These are phyloP conservation scores for Steatornis caripensis DNA, from an alignment of 2,113 vertebrate genomes.

Conservation along the genomic window DNA sequence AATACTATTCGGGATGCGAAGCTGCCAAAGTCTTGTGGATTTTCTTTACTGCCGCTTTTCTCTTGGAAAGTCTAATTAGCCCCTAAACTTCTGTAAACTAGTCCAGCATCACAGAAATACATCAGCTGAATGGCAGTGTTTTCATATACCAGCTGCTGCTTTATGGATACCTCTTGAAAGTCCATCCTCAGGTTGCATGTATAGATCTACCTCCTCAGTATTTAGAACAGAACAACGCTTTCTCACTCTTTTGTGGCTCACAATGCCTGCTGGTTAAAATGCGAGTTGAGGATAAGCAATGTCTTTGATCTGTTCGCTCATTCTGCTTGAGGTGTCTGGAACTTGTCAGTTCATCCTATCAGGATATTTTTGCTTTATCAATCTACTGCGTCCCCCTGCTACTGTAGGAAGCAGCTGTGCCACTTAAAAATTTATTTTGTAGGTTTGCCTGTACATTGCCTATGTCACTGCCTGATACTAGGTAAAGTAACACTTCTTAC, in stretches of 20 bases:
- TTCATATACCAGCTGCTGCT: neutral
- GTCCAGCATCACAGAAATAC: neutral
- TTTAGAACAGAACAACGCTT: neutral
- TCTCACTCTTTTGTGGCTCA: neutral
- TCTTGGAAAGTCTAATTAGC: neutral
- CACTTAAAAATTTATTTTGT: neutral
- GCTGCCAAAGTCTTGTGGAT: neutral
- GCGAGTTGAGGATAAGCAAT: neutral
- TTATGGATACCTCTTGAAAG: neutral
- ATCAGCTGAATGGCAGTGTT: neutral
- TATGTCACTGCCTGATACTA: neutral
- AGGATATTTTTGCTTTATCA: neutral
- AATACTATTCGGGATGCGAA: neutral
- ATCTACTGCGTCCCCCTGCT: neutral
- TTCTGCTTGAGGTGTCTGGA: neutral
- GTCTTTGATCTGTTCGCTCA: neutral
- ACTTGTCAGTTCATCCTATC: neutral
- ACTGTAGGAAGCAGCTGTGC: neutral
- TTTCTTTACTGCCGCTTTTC: neutral
- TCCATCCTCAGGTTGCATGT: neutral
- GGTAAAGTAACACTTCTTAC: neutral
- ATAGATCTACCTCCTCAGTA: neutral
- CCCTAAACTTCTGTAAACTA: neutral
- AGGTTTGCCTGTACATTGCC: neutral
- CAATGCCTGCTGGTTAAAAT: neutral